phyloP scores from a whole-genome alignment of 1,140 invertebrate genomes.

The Venustaconcha ellipsiformis region DNA sequence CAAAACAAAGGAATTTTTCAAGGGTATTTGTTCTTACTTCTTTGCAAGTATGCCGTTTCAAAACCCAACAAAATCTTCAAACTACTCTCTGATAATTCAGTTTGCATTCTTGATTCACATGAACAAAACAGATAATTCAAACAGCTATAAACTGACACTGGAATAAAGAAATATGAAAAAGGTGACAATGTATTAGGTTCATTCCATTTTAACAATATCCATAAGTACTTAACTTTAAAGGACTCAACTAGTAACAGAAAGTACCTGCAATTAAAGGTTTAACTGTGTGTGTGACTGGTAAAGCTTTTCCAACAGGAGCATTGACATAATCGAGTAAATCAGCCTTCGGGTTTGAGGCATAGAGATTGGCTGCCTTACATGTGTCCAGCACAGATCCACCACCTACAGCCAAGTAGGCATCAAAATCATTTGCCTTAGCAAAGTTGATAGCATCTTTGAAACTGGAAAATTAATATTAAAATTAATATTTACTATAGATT shows the following conservation, averaged over 20 bases:
- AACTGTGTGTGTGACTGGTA: constrained; percentile 79
- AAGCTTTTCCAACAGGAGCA: constrained; percentile 86
- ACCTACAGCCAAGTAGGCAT: constrained; percentile 89
- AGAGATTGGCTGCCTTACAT: constrained; percentile 90
- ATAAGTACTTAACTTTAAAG: no score
- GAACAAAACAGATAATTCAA: no score
- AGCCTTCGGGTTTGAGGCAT: constrained; percentile 81
- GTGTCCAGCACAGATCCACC: constrained; percentile 93
- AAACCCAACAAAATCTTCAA: no score
- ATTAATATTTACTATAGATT: background rate
- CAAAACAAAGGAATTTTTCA: no score
- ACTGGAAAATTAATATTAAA: constrained; percentile 69
- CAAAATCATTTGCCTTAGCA: constrained; percentile 76
- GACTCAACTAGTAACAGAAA: constrained; percentile 35
- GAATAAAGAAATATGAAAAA: background rate
- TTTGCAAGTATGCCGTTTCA: no score
- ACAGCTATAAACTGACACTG: no score
- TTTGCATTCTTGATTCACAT: no score
- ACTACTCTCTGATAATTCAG: no score
- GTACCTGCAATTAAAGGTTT: constrained; percentile 87
- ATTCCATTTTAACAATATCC: constrained; percentile 35
- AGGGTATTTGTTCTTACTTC: no score
- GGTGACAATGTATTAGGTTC: background rate
- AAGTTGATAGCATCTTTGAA: constrained; percentile 84
- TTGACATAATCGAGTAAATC: constrained; percentile 93